phyloP scores from a whole-genome alignment of 2,888 invertebrate species.

The Drosophila eohydei region DNA sequence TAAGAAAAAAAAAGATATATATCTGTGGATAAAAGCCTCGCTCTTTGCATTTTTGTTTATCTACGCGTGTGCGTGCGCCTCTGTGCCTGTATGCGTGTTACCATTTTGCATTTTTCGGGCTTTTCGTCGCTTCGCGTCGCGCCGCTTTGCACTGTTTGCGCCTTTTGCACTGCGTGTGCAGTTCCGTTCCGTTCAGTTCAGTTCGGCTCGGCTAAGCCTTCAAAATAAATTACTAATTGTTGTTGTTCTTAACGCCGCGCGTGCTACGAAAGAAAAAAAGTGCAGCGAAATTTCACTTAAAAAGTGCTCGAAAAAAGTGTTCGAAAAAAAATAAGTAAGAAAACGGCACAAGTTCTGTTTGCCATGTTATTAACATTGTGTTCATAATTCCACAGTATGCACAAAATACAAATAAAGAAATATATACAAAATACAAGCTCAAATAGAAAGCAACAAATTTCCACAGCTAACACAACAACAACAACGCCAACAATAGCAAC shows the following conservation, averaged over 20 bases:
- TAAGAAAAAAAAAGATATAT: slow-evolving; percentile 8
- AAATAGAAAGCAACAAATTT: slow-evolving; percentile 74
- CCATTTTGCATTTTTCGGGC: slow-evolving; percentile 59
- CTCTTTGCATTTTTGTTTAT: slow-evolving; percentile 24
- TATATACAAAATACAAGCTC: slow-evolving; percentile 54
- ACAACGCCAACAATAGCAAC: slow-evolving; percentile 12
- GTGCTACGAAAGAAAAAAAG: slow-evolving; percentile 29
- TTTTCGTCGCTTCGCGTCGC: slow-evolving; percentile 38
- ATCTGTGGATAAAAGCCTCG: slow-evolving; percentile 8
- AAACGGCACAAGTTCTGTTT: slow-evolving; percentile 60
- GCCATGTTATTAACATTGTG: slow-evolving; percentile 72
- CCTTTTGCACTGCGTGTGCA: slow-evolving; percentile 33
- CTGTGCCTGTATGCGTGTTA: slow-evolving; percentile 43
- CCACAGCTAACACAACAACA: slow-evolving; percentile 19
- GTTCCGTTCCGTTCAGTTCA: slow-evolving; percentile 17
- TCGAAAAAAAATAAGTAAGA: slow-evolving; percentile 1
- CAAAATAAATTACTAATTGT: slow-evolving; percentile 56
- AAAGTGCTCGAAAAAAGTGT: slow-evolving; percentile 42
- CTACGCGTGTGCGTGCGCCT: slow-evolving; percentile 4
- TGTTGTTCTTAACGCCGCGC: slow-evolving; percentile 19
- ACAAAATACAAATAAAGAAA: slow-evolving; percentile 60
- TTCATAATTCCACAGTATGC: slow-evolving; percentile 64
- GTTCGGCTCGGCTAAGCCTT: slow-evolving; percentile 15
- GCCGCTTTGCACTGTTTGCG: slow-evolving; percentile 43
- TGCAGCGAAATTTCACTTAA: slow-evolving; percentile 40